phyloP scores from a whole-genome alignment of 2,797 vertebrate genomes.

The Cryptoblepharus egeriae region DNA sequence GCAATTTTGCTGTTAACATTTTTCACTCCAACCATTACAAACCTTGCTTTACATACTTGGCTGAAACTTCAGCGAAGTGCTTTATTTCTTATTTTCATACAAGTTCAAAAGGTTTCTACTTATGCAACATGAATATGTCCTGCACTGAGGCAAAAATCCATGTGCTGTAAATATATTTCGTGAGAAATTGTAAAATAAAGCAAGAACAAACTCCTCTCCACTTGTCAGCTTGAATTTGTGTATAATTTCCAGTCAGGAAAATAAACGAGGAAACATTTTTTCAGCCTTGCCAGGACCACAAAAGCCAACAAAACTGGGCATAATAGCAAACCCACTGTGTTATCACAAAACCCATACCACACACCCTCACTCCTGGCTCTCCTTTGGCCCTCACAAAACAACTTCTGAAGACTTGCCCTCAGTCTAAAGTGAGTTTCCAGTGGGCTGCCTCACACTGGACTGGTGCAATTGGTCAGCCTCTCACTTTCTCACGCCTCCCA shows the following conservation, averaged over 20 bases:
- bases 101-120: conserved; percentile 92
- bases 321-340: too few species aligned
- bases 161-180: conserved; percentile 97
- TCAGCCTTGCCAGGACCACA: neutral
- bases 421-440: too few species aligned
- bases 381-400: too few species aligned
- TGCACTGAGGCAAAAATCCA: conserved; percentile 93
- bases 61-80: conserved; percentile 84
- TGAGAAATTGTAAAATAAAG: conserved; percentile 91
- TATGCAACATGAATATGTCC: conserved; percentile 98
- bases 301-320: neutral
- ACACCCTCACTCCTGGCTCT: too few species aligned
- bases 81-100: conserved; percentile 81
- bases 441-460: too few species aligned
- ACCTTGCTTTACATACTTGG: conserved; percentile 84
- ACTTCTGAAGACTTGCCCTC: too few species aligned
- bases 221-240: conserved; percentile 58
- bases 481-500: too few species aligned
- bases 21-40: conserved; percentile 82
- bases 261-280: too few species aligned
- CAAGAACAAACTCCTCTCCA: conserved; percentile 69
- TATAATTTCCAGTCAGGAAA: conserved; percentile 22
- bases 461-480: too few species aligned
- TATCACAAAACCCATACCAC: too few species aligned
- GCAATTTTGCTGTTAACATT: conserved; percentile 78